Base-by-base conservation (phyloP, 2,888 invertebrate species). In the Amphipoea oculea region DNA sequence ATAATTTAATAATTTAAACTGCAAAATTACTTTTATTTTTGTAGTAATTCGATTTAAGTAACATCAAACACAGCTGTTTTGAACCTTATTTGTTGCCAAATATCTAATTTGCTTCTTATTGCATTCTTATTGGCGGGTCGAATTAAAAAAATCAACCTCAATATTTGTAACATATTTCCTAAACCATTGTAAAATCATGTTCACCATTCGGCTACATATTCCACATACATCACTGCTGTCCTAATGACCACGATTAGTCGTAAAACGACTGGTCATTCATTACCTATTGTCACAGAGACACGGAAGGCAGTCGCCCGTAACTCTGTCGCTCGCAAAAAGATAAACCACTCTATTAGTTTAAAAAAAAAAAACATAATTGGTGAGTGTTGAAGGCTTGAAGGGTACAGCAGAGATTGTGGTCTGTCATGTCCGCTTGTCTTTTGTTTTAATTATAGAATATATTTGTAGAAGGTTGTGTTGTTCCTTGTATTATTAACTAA, bases 161-260 rank as follows among this genome's bases (percentile, higher is more conserved):
- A 29, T 29, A 29, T 29, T 29, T 29, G 29, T 63, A 63, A 63
- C 63, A 63, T 17, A 36, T 36, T 40, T 40, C 40, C 40, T 40
- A 40, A 40, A 40, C 40, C 40, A 40, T 40, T 40, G 40, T 40
- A 40, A 40, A 40, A 40, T 54, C 51, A 54, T 54, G 6, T 54
- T 54, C 51, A 54, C 20, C 51, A 20, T 20, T 40, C 17, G 12
- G 9, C 48, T 42, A 67, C 62, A 84, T 78, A 57, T 45, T 76
- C 70, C n/a, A 63, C 70, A 87, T 85, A 80, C 76, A 80, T 84
- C 85, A 85, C 67, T 73, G 73, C 67, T 48, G 23, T 76, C 69
- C 45, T 85, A 88, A 88, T 89, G 79, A 79, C 60, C 9, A 62
- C 65, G 29, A 86, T 88, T 88, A 89, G 78, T 79, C 29, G 79